phyloP scores from a whole-genome alignment of 2,888 invertebrate species.

The Pandemis corylana region DNA sequence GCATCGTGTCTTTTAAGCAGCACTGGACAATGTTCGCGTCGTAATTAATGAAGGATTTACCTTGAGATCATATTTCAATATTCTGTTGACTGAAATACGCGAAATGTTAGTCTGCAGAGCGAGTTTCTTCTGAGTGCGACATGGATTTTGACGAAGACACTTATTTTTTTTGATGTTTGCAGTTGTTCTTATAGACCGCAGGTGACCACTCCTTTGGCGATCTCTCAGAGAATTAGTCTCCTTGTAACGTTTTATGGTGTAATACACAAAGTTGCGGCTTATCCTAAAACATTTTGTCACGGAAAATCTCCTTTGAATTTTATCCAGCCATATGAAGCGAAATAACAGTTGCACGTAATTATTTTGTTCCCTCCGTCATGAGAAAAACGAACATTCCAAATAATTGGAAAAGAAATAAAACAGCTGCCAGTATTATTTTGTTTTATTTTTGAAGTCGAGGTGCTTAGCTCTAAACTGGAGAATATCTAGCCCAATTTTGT shows the following conservation, averaged over 20 bases:
- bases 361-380: no score
- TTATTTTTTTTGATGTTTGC: not conserved
- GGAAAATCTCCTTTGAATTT: not conserved
- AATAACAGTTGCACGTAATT: no score
- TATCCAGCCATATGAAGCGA: not conserved
- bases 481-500: no score
- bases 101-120: not conserved
- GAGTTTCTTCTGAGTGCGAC: not conserved
- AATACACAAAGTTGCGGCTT: not conserved
- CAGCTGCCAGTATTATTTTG: no score
- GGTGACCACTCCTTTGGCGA: not conserved
- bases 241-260: constrained; percentile 18
- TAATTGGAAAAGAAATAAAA: no score
- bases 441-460: no score
- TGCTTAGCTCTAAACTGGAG: no score
- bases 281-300: not conserved
- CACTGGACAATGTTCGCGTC: constrained; percentile 11
- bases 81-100: not conserved
- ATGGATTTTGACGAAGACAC: not conserved
- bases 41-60: constrained; percentile 16
- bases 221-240: not conserved
- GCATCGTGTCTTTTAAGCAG: constrained; percentile 22
- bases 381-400: no score
- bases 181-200: not conserved
- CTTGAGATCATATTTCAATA: constrained; percentile 1